Evolutionary conservation across 2,888 invertebrate species (phyloP).

Genomic region (Phalera bucephala): DNA sequence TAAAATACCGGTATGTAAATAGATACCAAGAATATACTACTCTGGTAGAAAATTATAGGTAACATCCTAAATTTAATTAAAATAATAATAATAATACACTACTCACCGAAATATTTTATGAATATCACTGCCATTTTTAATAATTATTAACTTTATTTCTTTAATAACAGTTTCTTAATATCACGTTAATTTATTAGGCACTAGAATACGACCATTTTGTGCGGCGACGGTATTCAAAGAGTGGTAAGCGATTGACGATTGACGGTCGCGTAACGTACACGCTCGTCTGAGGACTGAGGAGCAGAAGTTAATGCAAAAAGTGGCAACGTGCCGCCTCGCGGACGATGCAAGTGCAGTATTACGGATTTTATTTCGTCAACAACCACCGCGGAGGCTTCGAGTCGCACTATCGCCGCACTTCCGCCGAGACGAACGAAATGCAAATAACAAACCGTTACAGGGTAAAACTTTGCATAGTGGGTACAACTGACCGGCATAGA

Average conservation of each 20-base stretch:
- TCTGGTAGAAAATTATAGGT: no score
- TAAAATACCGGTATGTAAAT: no score
- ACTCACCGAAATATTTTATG: constrained; percentile 67
- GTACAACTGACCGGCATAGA: neutral
- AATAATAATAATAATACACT: constrained; percentile 11
- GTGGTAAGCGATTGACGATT: no score
- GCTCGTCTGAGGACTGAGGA: constrained; percentile 25
- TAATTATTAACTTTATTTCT: constrained; percentile 12
- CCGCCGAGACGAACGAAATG: constrained; percentile 21
- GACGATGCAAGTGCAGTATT: constrained; percentile 14
- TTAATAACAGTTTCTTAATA: constrained; percentile 10
- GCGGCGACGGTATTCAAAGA: constrained; percentile 14
- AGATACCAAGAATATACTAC: no score
- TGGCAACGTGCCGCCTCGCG: neutral
- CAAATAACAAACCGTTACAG: constrained; percentile 7
- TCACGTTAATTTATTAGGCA: constrained; percentile 27
- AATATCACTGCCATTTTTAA: constrained; percentile 65
- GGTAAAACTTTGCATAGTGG: constrained; percentile 1
- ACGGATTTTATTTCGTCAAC: constrained; percentile 44
- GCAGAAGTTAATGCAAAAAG: constrained; percentile 3
- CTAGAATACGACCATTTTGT: constrained; percentile 30
- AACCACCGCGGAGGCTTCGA: constrained; percentile 31
- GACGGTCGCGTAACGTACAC: constrained; percentile 35
- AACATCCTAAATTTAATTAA: no score
- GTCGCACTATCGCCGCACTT: constrained; percentile 28